These are phyloP conservation scores for Hylaeus volcanicus DNA, from an alignment of 1,140 invertebrate genomes.

Conservation along the genomic window DNA sequence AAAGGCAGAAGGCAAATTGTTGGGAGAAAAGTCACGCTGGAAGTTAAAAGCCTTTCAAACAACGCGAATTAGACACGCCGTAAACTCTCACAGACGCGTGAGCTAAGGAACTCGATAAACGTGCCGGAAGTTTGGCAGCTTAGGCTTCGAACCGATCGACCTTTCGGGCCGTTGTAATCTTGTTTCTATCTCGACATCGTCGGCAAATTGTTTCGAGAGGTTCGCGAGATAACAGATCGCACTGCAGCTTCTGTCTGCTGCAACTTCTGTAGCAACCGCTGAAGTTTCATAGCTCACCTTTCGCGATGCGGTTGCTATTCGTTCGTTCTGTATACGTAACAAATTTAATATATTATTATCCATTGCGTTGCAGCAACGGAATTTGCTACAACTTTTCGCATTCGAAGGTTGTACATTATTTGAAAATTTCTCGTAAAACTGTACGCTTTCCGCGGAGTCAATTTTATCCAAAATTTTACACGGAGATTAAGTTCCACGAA, in stretches of 20 bases:
- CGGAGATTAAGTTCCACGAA: too few species aligned
- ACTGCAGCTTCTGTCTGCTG: not conserved
- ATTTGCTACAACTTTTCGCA: too few species aligned
- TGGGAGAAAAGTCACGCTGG: too few species aligned
- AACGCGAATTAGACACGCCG: conserved; percentile 15
- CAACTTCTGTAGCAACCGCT: not conserved
- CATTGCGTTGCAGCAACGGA: conserved; percentile 18
- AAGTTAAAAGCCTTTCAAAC: conserved; percentile 21
- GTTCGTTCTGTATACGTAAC: not conserved
- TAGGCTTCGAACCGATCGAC: conserved; percentile 25
- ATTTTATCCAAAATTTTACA: too few species aligned
- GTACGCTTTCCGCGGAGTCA: too few species aligned
- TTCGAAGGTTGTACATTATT: too few species aligned
- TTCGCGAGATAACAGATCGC: conserved; percentile 12
- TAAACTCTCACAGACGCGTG: not conserved
- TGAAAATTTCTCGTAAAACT: too few species aligned
- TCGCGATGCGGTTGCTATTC: not conserved
- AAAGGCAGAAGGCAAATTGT: not conserved
- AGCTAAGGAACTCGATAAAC: conserved; percentile 49
- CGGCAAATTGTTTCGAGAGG: conserved; percentile 52
- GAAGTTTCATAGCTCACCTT: conserved; percentile 12
- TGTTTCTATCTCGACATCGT: conserved; percentile 39
- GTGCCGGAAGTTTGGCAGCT: conserved; percentile 5
- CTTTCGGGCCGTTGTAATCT: conserved; percentile 47
- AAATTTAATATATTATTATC: conserved; percentile 10